Evolutionary conservation across 2,113 vertebrate species (phyloP).

Genomic region (Paramormyrops kingsleyae): DNA sequence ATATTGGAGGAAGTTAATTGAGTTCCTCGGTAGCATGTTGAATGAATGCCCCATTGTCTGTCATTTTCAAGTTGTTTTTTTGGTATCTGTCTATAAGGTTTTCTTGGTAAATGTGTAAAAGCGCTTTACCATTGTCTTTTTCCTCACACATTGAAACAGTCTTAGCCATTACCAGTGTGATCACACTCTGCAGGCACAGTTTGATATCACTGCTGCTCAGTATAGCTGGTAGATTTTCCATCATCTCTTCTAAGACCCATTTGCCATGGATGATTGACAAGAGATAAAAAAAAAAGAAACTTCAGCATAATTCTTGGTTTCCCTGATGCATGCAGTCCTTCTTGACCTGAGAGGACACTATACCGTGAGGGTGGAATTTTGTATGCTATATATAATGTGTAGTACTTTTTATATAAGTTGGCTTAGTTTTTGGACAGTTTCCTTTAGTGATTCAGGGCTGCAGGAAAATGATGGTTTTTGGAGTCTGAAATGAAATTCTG

Average conservation of each 20-base stretch:
- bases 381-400: neutral
- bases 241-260: neutral
- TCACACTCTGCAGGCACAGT: neutral
- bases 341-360: neutral
- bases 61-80: neutral
- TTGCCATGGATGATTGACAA: neutral
- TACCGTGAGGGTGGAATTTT: neutral
- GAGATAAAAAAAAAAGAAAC: neutral
- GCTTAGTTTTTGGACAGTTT: neutral
- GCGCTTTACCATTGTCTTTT: neutral
- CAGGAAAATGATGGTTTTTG: neutral
- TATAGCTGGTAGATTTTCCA: neutral
- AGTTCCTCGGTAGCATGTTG: neutral
- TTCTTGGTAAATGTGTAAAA: neutral
- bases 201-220: neutral
- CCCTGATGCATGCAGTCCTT: neutral
- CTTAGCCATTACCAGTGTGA: neutral
- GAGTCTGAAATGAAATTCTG: neutral
- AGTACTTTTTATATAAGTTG: neutral
- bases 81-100: neutral
- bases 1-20: neutral
- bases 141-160: neutral
- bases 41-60: neutral
- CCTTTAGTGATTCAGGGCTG: neutral
- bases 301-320: neutral